phyloP scores from a whole-genome alignment of 1,140 invertebrate genomes.

The Zeugodacus cucurbitae region DNA sequence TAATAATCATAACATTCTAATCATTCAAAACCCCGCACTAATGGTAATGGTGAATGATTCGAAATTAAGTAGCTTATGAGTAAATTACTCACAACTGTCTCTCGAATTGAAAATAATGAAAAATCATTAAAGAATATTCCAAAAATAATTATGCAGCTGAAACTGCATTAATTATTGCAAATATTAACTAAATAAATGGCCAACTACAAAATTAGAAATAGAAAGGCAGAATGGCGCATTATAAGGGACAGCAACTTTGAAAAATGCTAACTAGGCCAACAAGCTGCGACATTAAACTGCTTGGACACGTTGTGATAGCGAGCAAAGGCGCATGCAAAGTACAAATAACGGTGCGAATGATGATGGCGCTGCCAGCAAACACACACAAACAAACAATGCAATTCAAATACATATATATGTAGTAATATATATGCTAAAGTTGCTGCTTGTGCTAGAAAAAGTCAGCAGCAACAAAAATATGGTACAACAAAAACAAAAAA shows the following conservation, averaged over 20 bases:
- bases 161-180: neutral
- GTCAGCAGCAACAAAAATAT: neutral
- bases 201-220: neutral
- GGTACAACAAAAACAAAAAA: neutral
- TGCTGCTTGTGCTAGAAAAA: neutral
- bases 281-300: neutral
- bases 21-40: no score
- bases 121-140: no score
- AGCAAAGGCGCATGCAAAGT: neutral
- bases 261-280: neutral
- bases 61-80: no score
- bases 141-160: no score
- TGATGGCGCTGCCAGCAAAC: neutral
- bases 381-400: neutral
- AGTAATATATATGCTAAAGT: neutral
- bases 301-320: neutral
- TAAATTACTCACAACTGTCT: no score
- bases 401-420: neutral
- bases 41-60: no score
- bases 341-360: constrained; percentile 1
- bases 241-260: neutral
- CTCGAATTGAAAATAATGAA: no score
- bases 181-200: neutral
- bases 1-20: no score
- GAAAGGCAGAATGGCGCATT: neutral